phyloP scores from a whole-genome alignment of 2,113 vertebrate species.

The Redunca redunca region DNA sequence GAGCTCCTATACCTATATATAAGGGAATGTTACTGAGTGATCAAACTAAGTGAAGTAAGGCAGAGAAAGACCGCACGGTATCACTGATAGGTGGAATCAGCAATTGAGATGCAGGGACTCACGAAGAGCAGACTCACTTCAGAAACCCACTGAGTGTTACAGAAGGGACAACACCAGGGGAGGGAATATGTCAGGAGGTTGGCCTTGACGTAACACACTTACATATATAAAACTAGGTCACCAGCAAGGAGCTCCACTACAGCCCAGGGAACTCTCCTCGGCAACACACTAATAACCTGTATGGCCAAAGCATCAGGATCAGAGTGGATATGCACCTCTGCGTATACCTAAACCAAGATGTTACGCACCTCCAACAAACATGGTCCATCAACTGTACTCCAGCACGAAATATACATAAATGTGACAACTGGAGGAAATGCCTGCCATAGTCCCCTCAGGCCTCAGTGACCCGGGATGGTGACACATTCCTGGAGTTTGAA shows the following conservation, averaged over 20 bases:
- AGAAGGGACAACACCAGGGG: not conserved
- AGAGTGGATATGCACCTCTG: not conserved
- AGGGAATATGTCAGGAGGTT: not conserved
- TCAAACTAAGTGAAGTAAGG: not conserved
- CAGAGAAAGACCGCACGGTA: not conserved
- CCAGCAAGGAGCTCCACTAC: not conserved
- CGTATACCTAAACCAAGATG: no score
- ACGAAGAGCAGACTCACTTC: not conserved
- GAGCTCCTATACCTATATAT: not conserved
- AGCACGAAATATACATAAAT: not conserved
- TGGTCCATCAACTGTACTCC: not conserved
- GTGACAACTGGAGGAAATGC: not conserved
- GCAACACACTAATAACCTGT: not conserved
- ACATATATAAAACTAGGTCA: not conserved
- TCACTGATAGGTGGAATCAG: not conserved
- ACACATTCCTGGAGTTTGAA: not conserved
- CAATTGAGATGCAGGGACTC: no score
- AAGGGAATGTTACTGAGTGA: not conserved
- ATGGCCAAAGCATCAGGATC: not conserved
- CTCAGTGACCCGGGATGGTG: not conserved
- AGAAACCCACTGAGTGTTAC: not conserved
- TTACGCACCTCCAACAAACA: not conserved
- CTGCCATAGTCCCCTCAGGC: not conserved
- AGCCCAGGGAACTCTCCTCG: not conserved
- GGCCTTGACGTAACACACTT: not conserved